Conservation (phyloP, 2,888 invertebrate species). For the Lithosia quadra region DNA sequence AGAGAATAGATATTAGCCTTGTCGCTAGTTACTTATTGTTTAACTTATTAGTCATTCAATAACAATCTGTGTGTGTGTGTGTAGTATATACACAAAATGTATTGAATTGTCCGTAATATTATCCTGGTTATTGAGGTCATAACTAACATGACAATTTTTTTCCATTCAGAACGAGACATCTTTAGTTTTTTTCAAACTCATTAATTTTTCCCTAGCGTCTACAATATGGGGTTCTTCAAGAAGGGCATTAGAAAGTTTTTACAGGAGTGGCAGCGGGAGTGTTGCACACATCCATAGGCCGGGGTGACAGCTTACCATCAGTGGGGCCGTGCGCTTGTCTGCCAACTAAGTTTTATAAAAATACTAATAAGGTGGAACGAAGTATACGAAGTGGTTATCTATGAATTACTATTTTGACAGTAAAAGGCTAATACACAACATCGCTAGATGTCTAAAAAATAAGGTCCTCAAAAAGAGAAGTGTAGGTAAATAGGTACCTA, state of each 20-base stretch:
- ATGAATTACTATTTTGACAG: not conserved
- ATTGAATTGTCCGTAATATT: slow-evolving; percentile 20
- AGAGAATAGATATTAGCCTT: not conserved
- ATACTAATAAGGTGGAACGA: not conserved
- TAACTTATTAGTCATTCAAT: slow-evolving; percentile 16
- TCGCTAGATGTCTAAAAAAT: too few relatives aligned
- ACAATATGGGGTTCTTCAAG: too few relatives aligned
- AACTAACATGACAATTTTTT: not conserved
- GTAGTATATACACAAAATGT: slow-evolving; percentile 11
- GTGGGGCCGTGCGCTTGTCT: too few relatives aligned
- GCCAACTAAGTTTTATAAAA: too few relatives aligned
- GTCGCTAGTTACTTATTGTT: slow-evolving; percentile 9
- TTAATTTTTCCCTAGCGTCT: too few relatives aligned
- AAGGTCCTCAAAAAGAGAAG: too few relatives aligned
- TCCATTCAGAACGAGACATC: not conserved
- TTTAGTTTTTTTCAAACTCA: not conserved
- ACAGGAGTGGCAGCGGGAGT: too few relatives aligned
- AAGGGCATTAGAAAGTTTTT: too few relatives aligned
- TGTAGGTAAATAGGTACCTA: too few relatives aligned
- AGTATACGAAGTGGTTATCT: not conserved
- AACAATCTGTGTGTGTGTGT: not conserved
- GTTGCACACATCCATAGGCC: not conserved
- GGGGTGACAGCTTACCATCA: too few relatives aligned
- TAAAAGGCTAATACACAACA: too few relatives aligned
- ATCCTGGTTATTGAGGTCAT: slow-evolving; percentile 23